Evolutionary conservation across 2,797 vertebrate genomes (phyloP), one percentile per base, ranked within the genome.

Genomic region (Urophycis tenuis): DNA sequence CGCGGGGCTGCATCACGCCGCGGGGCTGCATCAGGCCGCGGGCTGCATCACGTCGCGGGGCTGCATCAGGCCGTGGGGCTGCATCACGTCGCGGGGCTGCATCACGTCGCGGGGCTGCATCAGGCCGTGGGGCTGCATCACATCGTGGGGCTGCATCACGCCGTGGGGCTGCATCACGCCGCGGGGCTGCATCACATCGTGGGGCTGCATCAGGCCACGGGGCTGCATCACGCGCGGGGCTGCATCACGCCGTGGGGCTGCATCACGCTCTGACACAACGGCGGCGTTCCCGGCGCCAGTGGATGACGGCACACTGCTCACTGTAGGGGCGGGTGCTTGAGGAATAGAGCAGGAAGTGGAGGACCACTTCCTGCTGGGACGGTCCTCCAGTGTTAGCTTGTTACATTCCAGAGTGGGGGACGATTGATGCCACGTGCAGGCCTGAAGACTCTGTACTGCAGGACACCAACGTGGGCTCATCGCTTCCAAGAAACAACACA

Each of bases 371-470:
- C 53, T 25, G 22, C 53, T 60, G 22, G 53, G 53, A 60, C 10
- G 2, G 22, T 60, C n/a, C 53, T 25, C 53, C 8, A n/a, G 39
- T 41, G 6, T 60, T 60, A 22, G 19, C 4, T 19, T 33, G 69
- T 33, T 71, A 71, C 8, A 32, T 71, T 33, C 69, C 30, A 71
- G 32, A 32, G 32, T 2, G 69, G 32, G 32, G 15, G 33, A 33
- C 17, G 69, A 71, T 17, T 71, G 30, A 71, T 71, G 30, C 19
- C 15, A 17, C 33, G 29, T 71, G 69, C 69, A 31, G 69, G 60
- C 60, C 60, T 67, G 31, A 15, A 17, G 84, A 83, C 85, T 72
- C 25, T 12, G 25, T 10, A 67, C 25, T 25, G 29, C 60, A 25
- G 60, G 60, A 29, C 10, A 67, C 60, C 60, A 12, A 67, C 5